A percentile compares a stretch with the other conserved stretches of the same genome.
Conservation (phyloP, 2,888 invertebrate genomes). For the Caenorhabditis plicata region DNA sequence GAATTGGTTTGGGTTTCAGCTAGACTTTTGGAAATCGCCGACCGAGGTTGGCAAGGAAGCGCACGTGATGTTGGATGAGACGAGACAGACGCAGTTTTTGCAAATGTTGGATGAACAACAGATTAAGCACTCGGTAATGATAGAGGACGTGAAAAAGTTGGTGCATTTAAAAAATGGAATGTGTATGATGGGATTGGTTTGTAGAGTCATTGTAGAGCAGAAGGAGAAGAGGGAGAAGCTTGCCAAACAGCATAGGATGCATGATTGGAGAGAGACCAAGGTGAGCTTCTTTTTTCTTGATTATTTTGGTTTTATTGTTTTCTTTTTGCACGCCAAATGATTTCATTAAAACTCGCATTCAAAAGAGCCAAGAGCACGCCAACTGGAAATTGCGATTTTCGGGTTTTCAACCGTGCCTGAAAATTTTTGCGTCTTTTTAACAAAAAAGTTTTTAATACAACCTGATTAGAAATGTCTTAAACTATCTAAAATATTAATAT, state of each 20-base stretch:
- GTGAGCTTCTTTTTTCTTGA: too few relatives aligned
- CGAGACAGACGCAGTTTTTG: conserved; percentile 32
- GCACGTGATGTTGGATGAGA: conserved; percentile 59
- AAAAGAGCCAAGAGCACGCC: too few relatives aligned
- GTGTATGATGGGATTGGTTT: conserved; percentile 5
- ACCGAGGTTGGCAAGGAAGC: conserved; percentile 54
- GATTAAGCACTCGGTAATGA: conserved; percentile 56
- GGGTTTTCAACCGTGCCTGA: too few relatives aligned
- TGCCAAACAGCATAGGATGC: conserved; percentile 36
- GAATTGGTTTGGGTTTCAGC: conserved; percentile 21
- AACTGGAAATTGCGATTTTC: too few relatives aligned
- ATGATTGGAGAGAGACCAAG: conserved; percentile 49
- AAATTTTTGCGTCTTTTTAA: too few relatives aligned
- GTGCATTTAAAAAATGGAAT: background rate
- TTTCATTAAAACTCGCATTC: too few relatives aligned
- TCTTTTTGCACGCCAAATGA: background rate
- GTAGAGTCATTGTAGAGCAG: conserved; percentile 59
- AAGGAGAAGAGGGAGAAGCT: conserved; percentile 39
- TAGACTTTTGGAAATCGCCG: conserved; percentile 64
- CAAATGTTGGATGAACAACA: conserved; percentile 35
- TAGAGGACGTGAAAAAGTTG: conserved; percentile 62
- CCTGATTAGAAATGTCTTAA: too few relatives aligned
- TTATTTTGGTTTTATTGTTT: background rate
- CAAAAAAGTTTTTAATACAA: too few relatives aligned
- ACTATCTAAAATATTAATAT: too few relatives aligned